Evolutionary conservation across 2,113 vertebrate species (phyloP), one percentile per base, ranked within the genome.

Genomic region (Tragelaphus buxtoni): DNA sequence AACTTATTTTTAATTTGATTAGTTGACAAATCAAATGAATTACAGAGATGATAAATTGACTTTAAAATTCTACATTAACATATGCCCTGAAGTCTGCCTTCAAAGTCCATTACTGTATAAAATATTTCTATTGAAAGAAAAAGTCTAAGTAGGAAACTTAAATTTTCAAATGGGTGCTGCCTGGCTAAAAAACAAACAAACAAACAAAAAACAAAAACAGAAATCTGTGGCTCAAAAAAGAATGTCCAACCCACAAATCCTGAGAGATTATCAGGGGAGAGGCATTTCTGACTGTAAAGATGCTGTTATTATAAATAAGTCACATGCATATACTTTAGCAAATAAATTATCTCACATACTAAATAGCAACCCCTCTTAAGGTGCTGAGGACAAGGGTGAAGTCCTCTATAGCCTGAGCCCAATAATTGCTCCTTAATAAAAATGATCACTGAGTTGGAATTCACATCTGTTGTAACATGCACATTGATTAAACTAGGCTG

Each of bases 1-100:
- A 95, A 96, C 49, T 60, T 77, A 9, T 72, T 96, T 72, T 96
- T 97, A 96, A 16, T 90, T 89, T 95, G 42, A 72, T 90, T 88
- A 98, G 58, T 9, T 95, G 22, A 79, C 81, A 88, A 88, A 82
- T 88, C 61, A 88, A 90, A 91, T 92, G n/a, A 79, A 92, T 94
- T 85, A 53, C 5, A 93, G 22, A 80, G 53, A 90, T 55, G 96
- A 97, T 87, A 93, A 90, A 94, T 26, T 74, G 53, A 83, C 47
- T 89, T 92, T 58, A 93, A 91, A 97, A 82, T 45, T 94, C 97
- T 53, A 76, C 2, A 86, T 83, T 88, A 95, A 60, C 32, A 18
- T 86, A 88, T 47, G 26, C 32, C 79, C 42, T 32, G 3, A 79
- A 81, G 30, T 60, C 72, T 91, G 90, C n/a, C 49, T 87, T 22